Base-by-base conservation (phyloP, 2,797 vertebrate species). In the Amblyopsis hoosieri region DNA sequence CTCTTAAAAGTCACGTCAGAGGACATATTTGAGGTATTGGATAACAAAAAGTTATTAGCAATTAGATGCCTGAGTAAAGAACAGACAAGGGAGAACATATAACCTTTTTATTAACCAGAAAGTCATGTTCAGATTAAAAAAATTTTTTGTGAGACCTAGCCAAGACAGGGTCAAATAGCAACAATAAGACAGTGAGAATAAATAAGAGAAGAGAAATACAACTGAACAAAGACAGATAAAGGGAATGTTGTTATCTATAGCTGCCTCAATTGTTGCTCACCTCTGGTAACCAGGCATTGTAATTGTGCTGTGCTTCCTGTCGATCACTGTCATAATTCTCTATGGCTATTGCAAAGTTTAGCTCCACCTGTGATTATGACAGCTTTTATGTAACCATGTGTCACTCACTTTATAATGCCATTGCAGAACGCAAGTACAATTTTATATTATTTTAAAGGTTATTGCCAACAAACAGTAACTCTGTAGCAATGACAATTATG, bases 231-330 rank as follows among this genome's bases (percentile, higher is more conserved):
- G 23, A 23, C 23, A 13, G 19, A 54, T 10, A 29, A 4, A 54
- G 19, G 51, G 31, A 54, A 29, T 54, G 0, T 12, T 48, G 64
- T 71, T 73, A 64, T 57, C 73, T 75, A 80, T 78, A 74, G 64
- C 68, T 61, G 72, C 69, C 54, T 71, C 71, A 79, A 79, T 84
- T 82, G 23, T 80, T 81, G 56, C 48, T 76, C 79, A 69, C 69
- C 73, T 64, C 56, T 23, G 19, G 83, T 80, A 87, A 90, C 80
- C 67, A 88, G 91, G 83, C 93, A 64, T 74, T 85, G 64, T 85
- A 95, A 97, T 95, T 95, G 94, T 89, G 89, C 89, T 78, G 85
- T 93, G 94, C 93, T 90, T 91, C 87, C 92, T 93, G 94, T 93
- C 95, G 92, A 83, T 95, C 94, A 94, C 66, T 67, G 61, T 82